Evolutionary conservation across 2,888 invertebrate species (phyloP).

Genomic region (Parnassius smintheus): DNA sequence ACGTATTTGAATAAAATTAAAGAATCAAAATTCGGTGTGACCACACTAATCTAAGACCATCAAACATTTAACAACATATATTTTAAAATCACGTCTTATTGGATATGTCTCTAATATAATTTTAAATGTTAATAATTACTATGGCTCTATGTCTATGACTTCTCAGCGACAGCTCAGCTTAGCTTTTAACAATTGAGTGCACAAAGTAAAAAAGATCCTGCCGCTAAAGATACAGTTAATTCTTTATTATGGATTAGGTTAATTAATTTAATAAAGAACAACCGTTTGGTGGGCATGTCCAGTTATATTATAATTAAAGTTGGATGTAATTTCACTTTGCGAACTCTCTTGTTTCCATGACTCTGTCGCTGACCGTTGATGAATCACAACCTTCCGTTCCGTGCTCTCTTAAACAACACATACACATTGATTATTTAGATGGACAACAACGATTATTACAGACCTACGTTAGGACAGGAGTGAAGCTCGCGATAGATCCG

Average conservation of each 20-base stretch:
- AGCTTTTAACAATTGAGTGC: background rate
- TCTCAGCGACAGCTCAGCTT: constrained; percentile 24
- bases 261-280: too few species aligned
- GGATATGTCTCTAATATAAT: constrained; percentile 68
- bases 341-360: constrained; percentile 1
- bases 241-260: too few species aligned
- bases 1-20: constrained; percentile 6
- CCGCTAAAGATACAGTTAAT: too few species aligned
- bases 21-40: constrained; percentile 5
- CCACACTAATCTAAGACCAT: constrained; percentile 20
- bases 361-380: constrained; percentile 30
- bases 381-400: constrained; percentile 34
- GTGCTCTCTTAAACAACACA: constrained; percentile 32
- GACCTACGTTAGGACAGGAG: constrained; percentile 15
- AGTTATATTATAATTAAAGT: too few species aligned
- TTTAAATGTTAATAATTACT: constrained; percentile 49
- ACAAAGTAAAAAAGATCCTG: background rate
- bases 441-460: constrained; percentile 29
- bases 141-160: constrained; percentile 20
- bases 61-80: constrained; percentile 38
- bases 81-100: constrained; percentile 61
- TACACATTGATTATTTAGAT: constrained; percentile 30
- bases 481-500: constrained; percentile 41
- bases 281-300: too few species aligned
- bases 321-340: constrained; percentile 1